Evolutionary conservation across 2,113 vertebrate genomes (phyloP).

Genomic region (Taxidea taxus): DNA sequence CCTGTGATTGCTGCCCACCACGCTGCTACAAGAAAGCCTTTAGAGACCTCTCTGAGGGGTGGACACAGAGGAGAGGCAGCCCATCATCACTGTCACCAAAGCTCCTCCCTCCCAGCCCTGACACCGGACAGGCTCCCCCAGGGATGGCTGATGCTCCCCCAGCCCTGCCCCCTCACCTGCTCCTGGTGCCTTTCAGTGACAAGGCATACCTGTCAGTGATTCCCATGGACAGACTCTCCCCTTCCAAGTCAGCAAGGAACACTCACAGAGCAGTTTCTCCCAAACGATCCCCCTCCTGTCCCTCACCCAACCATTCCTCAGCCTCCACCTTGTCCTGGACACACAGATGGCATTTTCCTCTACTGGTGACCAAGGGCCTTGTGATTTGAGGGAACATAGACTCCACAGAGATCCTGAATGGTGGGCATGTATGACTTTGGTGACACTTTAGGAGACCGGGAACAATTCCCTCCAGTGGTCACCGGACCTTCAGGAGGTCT

Average conservation of each 20-base stretch:
- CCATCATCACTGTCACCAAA: neutral
- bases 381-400: neutral
- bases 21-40: neutral
- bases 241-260: neutral
- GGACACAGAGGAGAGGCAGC: neutral
- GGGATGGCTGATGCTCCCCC: neutral
- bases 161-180: neutral
- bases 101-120: neutral
- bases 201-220: neutral
- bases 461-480: neutral
- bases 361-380: neutral
- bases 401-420: neutral
- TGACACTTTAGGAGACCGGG: neutral
- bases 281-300: rapidly evolving
- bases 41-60: neutral
- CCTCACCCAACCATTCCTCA: neutral
- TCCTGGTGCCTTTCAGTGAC: neutral
- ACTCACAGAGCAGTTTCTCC: neutral
- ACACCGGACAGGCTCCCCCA: neutral
- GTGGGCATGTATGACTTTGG: neutral
- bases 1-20: neutral
- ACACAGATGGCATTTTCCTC: neutral
- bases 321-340: neutral
- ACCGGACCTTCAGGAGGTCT: neutral
- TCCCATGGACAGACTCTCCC: neutral